Evolutionary conservation across 2,113 vertebrate genomes (phyloP).

Genomic region (Datnioides undecimradiatus): DNA sequence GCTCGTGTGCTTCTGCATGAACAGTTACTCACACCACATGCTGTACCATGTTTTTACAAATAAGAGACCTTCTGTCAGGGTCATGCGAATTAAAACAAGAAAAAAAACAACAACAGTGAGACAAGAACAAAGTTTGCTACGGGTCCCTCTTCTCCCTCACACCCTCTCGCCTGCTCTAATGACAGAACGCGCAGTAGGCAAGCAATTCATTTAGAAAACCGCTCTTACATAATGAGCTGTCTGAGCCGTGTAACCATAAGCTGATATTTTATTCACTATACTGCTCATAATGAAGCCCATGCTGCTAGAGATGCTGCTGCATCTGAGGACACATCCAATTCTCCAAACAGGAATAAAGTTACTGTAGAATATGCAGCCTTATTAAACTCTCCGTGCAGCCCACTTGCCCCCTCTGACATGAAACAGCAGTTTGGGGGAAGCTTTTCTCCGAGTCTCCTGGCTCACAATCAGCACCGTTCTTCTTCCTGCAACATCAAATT

Average conservation of each 20-base stretch:
- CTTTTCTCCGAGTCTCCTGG: slow-evolving; percentile 46
- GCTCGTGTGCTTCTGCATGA: not conserved
- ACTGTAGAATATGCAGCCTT: slow-evolving; percentile 44
- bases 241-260: slow-evolving; percentile 48
- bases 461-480: slow-evolving; percentile 65
- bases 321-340: slow-evolving; percentile 40
- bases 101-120: not conserved
- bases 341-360: slow-evolving; percentile 40
- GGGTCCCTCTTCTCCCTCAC: not conserved
- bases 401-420: slow-evolving; percentile 41
- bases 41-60: slow-evolving; percentile 13
- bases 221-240: slow-evolving; percentile 63
- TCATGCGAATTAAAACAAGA: slow-evolving; percentile 7
- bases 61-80: slow-evolving; percentile 17
- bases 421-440: slow-evolving; percentile 50
- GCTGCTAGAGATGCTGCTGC: slow-evolving; percentile 28
- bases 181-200: slow-evolving; percentile 36
- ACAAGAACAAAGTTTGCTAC: slow-evolving; percentile 13
- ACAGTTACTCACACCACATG: not conserved
- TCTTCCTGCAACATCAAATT: slow-evolving; percentile 77
- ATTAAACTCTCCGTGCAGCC: slow-evolving; percentile 42
- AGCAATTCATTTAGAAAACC: slow-evolving; percentile 52
- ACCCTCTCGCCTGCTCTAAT: slow-evolving; percentile 22
- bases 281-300: slow-evolving; percentile 49
- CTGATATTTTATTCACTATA: slow-evolving; percentile 55